Base-by-base conservation (phyloP, 2,113 vertebrate genomes). In the Origma solitaria region DNA sequence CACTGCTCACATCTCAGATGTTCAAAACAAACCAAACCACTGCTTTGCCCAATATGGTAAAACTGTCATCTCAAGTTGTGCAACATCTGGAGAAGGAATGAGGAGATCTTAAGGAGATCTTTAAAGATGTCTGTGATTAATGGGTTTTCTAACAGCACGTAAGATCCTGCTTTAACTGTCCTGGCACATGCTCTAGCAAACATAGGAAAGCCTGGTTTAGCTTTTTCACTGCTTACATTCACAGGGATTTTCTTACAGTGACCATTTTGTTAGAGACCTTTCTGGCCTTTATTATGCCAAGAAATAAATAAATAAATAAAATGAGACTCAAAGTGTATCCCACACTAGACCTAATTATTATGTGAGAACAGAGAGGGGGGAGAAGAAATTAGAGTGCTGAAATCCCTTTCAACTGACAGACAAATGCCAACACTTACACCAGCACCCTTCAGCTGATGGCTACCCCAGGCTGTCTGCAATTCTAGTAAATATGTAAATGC, bases 11-110 rank as follows among this genome's bases (percentile, higher is more conserved):
- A 85, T 64, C 88, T 80, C 40, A 69, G 79, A 76, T 13, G 37
- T 53, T 91, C 88, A 57, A 79, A 85, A 51, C 37, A 88, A 73
- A 94, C 0, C 44, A 82, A 87, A 80, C 28, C 54, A 82, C 8
- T 0, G n/a, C 42, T 90, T 96, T 93, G 73, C 92, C 87, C 94
- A 96, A 93, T 93, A 94, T 82, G 92, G 95, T 91, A 90, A 94
- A 94, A 72, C 38, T 49, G 47, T 49, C 2, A 3, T 56, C 69
- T 79, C 6, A 1, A 47, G 51, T 88, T 86, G 76, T 45, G 82
- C 75, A 94, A 92, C 66, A 54, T 25, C 75, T 61, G 60, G 53
- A 56, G 44, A 80, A 88, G 38, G 45, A 94, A 92, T 53, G 71
- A 91, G 56, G 33, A 64, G 78, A 76, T 44, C 37, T 87, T 82